A percentile compares a stretch with the other conserved stretches of the same genome.
These are phyloP conservation scores for Andricus grossulariae DNA, from an alignment of 1,140 invertebrate species.

Conservation along the genomic window DNA sequence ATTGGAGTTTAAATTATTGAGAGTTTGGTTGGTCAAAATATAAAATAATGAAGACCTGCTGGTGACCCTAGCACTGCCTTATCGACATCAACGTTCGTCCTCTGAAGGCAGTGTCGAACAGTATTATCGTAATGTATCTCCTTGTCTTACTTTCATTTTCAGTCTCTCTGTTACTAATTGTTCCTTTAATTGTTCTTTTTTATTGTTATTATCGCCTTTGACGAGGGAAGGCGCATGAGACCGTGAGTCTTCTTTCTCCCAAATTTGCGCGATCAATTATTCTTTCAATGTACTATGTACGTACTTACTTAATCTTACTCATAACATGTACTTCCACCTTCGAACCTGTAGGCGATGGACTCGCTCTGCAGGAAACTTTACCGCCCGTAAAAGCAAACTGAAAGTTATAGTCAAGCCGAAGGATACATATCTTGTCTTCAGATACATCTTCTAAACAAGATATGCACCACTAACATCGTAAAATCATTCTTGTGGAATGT, in stretches of 20 bases:
- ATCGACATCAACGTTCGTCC: conserved; percentile 45
- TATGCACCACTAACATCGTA: conserved; percentile 3
- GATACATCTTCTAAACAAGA: conserved; percentile 4
- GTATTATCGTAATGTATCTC: conserved; percentile 67
- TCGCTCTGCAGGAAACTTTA: conserved; percentile 11
- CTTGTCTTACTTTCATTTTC: conserved; percentile 42
- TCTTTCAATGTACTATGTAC: background rate
- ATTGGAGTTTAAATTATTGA: background rate
- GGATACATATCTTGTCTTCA: conserved; percentile 17
- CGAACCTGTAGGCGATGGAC: conserved; percentile 9
- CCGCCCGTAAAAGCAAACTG: conserved; percentile 19
- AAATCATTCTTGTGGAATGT: conserved; percentile 5
- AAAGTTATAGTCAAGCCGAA: background rate
- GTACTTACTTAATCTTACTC: conserved; percentile 20
- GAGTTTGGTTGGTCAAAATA: background rate
- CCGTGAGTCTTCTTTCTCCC: background rate
- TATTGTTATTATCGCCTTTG: conserved; percentile 8
- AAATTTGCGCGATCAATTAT: background rate
- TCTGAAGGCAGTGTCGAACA: conserved; percentile 63
- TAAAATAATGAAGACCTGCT: background rate
- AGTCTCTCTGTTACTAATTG: conserved; percentile 34
- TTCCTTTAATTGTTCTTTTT: conserved; percentile 39
- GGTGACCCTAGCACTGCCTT: background rate
- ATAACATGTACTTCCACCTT: conserved; percentile 5
- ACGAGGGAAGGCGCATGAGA: background rate